These are phyloP conservation scores for Fabriciana adippe DNA, from an alignment of 2,888 invertebrate genomes.

Conservation along the genomic window DNA sequence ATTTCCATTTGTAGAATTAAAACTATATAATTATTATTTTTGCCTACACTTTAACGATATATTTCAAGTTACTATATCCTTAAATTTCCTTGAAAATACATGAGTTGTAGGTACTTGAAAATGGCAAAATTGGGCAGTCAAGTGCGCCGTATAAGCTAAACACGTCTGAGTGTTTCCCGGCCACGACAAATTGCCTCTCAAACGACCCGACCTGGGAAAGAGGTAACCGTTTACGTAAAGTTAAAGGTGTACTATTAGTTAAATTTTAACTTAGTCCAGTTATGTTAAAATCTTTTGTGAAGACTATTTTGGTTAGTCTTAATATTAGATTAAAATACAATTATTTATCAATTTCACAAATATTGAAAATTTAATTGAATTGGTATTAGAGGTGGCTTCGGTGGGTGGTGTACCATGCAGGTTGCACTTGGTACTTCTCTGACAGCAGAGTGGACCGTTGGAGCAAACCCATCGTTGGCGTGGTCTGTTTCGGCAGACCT, in stretches of 20 bases:
- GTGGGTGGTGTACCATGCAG: too few relatives aligned
- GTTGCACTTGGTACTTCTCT: too few relatives aligned
- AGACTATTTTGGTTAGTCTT: too few relatives aligned
- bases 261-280: conserved; percentile 20
- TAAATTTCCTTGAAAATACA: conserved; percentile 2
- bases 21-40: too few relatives aligned
- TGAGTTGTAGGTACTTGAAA: conserved; percentile 8
- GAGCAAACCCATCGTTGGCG: too few relatives aligned
- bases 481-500: too few relatives aligned
- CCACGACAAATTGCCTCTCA: conserved; percentile 71
- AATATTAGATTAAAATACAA: too few relatives aligned
- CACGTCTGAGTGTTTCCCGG: conserved; percentile 69
- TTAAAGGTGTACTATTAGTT: conserved; percentile 29
- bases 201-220: conserved; percentile 39
- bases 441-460: too few relatives aligned
- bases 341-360: too few relatives aligned
- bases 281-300: conserved; percentile 2
- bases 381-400: too few relatives aligned
- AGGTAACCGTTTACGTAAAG: conserved; percentile 47
- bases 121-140: conserved; percentile 65
- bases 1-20: too few relatives aligned
- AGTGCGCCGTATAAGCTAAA: conserved; percentile 60
- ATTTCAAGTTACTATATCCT: not conserved
- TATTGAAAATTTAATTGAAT: too few relatives aligned
- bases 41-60: not conserved